Evolutionary conservation across 2,888 invertebrate species (phyloP), one percentile per base, ranked within the genome.

Genomic region (Himalopsyche anomala): DNA sequence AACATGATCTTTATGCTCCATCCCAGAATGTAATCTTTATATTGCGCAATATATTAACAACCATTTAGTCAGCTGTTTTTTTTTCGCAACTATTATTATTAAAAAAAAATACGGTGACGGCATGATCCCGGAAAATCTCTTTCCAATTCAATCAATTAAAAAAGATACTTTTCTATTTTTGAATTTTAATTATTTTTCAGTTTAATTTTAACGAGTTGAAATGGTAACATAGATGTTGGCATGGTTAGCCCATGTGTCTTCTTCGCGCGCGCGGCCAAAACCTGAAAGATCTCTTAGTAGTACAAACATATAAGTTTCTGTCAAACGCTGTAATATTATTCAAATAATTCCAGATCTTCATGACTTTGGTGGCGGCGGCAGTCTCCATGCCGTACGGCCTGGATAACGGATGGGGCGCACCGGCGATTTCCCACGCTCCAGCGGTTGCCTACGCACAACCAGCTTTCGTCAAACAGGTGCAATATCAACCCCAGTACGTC

Each of bases 351-450:
- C 90, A 93, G 93, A 89, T 92, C 85, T 88, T 92, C 17, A 90
- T 92, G 87, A 91, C 92, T 17, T 89, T 93, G 45, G 88, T 92
- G 62, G 90, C 93, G 17, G 89, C 91, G 88, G 92, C 91, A 62
- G 90, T 91, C 62, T 92, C 92, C 85, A 92, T 90, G 87, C 92
- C 92, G 0, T 92, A 91, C 1, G 92, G 91, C 5, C n/a, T 83
- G 55, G 55, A 74, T 17, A n/a, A 55, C 36, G 82, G 81, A 15
- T 87, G 88, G 87, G 86, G 40, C 9, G 84, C 90, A 91, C 88
- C 90, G 90, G 90, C 92, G 55, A 90, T 92, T 89, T 89, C 91
- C 88, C 90, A 90, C 74, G 89, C 90, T 81, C 84, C 89, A 6
- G 86, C 89, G 6, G 86, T 89, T 15, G 80, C 87, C 62, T 85